These are phyloP conservation scores for Platyscapa corneri DNA, from an alignment of 1,140 invertebrate genomes.

Conservation along the genomic window DNA sequence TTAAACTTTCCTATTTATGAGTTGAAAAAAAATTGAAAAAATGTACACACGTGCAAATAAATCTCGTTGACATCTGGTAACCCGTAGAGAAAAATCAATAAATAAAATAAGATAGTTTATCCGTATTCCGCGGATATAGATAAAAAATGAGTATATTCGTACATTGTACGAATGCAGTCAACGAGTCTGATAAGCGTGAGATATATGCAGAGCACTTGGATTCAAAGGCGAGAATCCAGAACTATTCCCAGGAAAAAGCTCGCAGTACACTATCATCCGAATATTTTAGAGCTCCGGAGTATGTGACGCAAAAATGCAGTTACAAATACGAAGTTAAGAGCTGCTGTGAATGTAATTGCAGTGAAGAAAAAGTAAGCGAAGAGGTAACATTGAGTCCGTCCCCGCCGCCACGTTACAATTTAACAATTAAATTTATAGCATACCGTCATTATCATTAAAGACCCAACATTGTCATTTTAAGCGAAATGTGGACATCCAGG, in stretches of 20 bases:
- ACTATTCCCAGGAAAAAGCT: neutral
- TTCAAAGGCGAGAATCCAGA: neutral
- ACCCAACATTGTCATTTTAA: too few relatives aligned
- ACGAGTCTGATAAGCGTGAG: constrained; percentile 1
- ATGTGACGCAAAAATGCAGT: neutral
- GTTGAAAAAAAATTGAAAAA: too few relatives aligned
- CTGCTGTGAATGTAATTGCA: too few relatives aligned
- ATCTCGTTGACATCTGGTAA: neutral
- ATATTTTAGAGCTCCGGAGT: neutral
- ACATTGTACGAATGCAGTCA: neutral
- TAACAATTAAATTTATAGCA: too few relatives aligned
- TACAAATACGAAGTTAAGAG: too few relatives aligned
- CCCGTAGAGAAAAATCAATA: neutral
- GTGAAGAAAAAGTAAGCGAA: too few relatives aligned
- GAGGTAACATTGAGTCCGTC: too few relatives aligned
- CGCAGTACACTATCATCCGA: neutral
- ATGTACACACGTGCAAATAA: too few relatives aligned
- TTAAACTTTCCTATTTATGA: neutral
- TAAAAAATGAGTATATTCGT: neutral
- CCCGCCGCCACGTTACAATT: too few relatives aligned
- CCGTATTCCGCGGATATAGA: neutral
- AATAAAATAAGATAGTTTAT: constrained; percentile 7
- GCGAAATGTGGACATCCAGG: too few relatives aligned
- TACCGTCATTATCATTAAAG: too few relatives aligned
- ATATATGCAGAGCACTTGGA: neutral